phyloP scores from a whole-genome alignment of 2,113 vertebrate genomes.

The Scophthalmus maximus region DNA sequence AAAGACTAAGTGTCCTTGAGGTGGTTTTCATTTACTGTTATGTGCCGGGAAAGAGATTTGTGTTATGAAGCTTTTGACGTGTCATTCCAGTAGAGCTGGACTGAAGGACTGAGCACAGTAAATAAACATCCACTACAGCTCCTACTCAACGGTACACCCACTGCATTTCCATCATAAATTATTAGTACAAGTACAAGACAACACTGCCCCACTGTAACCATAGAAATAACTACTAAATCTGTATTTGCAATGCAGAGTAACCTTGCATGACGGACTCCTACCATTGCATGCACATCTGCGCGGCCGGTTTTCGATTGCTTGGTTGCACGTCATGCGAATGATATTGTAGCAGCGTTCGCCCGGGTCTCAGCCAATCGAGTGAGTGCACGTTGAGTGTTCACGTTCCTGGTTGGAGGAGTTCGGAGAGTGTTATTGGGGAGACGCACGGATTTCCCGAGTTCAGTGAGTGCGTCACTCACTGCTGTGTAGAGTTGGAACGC shows the following conservation, averaged over 20 bases:
- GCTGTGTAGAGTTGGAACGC: no score
- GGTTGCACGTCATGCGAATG: no score
- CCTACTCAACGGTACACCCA: not conserved
- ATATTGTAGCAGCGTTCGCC: no score
- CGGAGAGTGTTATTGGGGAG: no score
- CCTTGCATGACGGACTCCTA: not conserved
- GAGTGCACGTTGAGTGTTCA: no score
- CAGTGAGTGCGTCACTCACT: no score
- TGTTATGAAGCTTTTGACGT: not conserved
- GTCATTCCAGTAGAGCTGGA: not conserved
- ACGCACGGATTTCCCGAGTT: no score
- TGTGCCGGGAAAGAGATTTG: conserved; percentile 1
- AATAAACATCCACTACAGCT: not conserved
- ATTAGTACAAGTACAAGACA: not conserved
- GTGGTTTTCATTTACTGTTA: conserved; percentile 13
- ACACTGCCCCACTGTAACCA: not conserved
- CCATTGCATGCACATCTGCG: no score
- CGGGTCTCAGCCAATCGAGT: no score
- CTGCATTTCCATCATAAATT: not conserved
- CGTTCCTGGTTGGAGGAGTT: no score
- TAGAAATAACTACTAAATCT: not conserved
- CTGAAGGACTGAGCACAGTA: not conserved
- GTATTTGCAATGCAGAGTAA: not conserved
- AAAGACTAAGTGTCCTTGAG: conserved; percentile 22
- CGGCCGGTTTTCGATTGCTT: no score